Conservation (phyloP, 2,113 vertebrate species). For the Mormyrus lacerda region DNA sequence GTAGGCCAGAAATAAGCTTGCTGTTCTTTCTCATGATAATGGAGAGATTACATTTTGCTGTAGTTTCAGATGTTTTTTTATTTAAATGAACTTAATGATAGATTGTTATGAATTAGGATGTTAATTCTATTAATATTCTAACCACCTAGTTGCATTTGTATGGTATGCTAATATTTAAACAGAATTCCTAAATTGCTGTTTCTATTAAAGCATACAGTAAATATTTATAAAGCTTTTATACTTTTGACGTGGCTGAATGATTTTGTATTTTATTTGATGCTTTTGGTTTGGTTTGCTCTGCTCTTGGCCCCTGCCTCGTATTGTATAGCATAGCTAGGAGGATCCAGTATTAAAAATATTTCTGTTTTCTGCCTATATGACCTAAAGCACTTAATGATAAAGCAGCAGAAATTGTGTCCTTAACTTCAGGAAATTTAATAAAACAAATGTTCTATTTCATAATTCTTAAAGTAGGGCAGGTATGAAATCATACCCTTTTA, state of each 20-base stretch:
- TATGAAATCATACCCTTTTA: neutral
- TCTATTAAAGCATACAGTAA: neutral
- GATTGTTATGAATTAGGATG: neutral
- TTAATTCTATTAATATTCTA: neutral
- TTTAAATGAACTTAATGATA: neutral
- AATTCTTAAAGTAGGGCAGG: neutral
- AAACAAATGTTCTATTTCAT: neutral
- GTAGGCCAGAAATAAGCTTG: neutral
- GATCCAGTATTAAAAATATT: neutral
- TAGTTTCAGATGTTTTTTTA: neutral
- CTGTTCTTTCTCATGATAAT: neutral
- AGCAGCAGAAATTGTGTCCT: constrained; percentile 3
- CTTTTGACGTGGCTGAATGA: neutral
- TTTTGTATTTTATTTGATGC: neutral
- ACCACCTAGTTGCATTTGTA: neutral
- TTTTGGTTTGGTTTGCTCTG: neutral
- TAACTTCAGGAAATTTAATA: neutral
- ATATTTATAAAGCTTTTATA: neutral
- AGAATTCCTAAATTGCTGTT: constrained; percentile 1
- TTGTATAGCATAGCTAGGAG: neutral
- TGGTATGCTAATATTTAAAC: neutral
- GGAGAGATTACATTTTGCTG: neutral
- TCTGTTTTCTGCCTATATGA: neutral
- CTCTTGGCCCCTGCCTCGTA: too few relatives aligned
- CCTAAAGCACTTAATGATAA: neutral